Percentiles rank a stretch among this genome's conserved stretches.
Evolutionary conservation across 2,113 vertebrate species (phyloP).

Genomic region (Talpa occidentalis): DNA sequence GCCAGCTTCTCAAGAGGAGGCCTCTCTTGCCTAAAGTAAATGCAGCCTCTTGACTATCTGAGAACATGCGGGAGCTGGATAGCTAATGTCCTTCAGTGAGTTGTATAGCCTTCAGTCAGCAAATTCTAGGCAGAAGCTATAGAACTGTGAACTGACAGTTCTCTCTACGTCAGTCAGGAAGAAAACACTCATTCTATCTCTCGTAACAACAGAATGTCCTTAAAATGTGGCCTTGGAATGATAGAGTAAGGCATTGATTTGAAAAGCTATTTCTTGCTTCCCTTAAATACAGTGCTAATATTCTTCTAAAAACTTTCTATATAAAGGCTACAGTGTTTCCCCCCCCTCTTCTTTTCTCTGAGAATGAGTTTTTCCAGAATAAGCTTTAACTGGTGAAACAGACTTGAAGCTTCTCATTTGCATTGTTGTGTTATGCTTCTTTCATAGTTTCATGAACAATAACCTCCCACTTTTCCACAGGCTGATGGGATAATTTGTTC

Average conservation of each 20-base stretch:
- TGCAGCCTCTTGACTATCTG: not conserved
- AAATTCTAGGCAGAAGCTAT: conserved; percentile 73
- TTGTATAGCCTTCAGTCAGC: conserved; percentile 75
- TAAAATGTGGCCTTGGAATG: conserved; percentile 62
- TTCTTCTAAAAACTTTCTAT: conserved; percentile 59
- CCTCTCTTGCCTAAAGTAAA: not conserved
- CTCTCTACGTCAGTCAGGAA: conserved; percentile 76
- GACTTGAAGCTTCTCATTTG: conserved; percentile 79
- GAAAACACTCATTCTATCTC: conserved; percentile 80
- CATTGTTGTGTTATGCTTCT: conserved; percentile 80
- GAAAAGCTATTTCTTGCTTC: conserved; percentile 49
- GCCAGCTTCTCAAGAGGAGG: not conserved
- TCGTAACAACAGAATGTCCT: conserved; percentile 75
- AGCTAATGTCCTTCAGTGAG: not conserved
- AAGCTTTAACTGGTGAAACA: conserved; percentile 67
- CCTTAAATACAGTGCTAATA: conserved; percentile 57
- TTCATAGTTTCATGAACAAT: conserved; percentile 82
- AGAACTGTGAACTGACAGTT: conserved; percentile 68
- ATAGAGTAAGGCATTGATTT: conserved; percentile 5
- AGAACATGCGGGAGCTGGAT: not conserved
- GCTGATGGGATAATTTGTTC: conserved; percentile 82
- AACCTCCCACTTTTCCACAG: conserved; percentile 81
- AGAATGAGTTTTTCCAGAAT: conserved; percentile 65
- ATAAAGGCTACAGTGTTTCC: not conserved
- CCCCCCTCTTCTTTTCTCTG: not conserved